phyloP scores from a whole-genome alignment of 2,797 vertebrate species.

The Chromobotia macracanthus region DNA sequence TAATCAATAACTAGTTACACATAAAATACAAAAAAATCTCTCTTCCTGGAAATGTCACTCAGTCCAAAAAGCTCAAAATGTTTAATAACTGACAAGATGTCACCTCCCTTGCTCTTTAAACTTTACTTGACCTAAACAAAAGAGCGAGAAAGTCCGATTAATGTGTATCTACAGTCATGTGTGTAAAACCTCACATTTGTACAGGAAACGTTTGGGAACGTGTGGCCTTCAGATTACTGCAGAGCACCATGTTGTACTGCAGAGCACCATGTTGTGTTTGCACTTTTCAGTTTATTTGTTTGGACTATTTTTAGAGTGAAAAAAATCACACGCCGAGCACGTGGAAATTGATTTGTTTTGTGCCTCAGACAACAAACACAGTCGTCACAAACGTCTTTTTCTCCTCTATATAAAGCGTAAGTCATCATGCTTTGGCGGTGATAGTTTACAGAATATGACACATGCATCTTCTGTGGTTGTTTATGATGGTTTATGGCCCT shows the following conservation, averaged over 20 bases:
- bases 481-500: too few species aligned
- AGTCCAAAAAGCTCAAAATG: neutral
- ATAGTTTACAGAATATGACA: neutral
- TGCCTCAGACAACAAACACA: neutral
- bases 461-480: neutral
- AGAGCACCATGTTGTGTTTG: neutral
- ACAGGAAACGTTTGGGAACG: neutral
- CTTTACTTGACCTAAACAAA: neutral
- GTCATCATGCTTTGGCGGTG: neutral
- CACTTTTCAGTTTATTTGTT: neutral
- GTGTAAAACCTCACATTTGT: too few species aligned
- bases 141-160: neutral
- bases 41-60: neutral
- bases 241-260: neutral
- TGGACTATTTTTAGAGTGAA: neutral
- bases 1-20: neutral
- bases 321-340: constrained; percentile 2
- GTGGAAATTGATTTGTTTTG: neutral
- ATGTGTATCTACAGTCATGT: neutral
- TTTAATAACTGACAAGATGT: neutral
- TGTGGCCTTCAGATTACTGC: neutral
- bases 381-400: neutral
- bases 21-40: neutral
- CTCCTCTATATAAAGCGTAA: neutral
- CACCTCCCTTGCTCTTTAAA: neutral